Percentiles rank a stretch among this genome's conserved stretches.
Conservation (phyloP, 2,888 invertebrate species). For the Zaprionus lineosus region DNA sequence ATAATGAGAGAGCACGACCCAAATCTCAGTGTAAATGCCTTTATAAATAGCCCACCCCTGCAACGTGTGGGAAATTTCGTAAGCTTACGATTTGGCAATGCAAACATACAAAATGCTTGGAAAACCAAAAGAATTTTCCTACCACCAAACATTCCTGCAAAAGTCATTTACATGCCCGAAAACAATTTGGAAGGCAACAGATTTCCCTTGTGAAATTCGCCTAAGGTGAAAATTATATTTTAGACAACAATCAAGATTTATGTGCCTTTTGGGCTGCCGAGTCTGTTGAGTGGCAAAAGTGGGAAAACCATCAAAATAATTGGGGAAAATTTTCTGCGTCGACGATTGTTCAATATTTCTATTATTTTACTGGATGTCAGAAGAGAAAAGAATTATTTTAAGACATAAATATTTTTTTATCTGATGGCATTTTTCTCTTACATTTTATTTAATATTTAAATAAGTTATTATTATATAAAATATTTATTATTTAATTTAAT, state of each 20-base stretch:
- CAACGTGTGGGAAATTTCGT: slow-evolving; percentile 66
- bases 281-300: slow-evolving; percentile 22
- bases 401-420: no score
- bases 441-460: no score
- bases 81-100: slow-evolving; percentile 58
- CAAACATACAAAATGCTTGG: slow-evolving; percentile 39
- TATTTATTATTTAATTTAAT: no score
- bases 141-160: slow-evolving; percentile 32
- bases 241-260: slow-evolving; percentile 35
- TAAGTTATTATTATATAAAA: no score
- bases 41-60: slow-evolving; percentile 47
- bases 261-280: slow-evolving; percentile 15
- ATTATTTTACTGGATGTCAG: no score
- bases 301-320: slow-evolving; percentile 39
- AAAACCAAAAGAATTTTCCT: slow-evolving; percentile 45
- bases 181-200: no score
- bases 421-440: no score
- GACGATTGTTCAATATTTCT: no score
- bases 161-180: no score
- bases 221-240: slow-evolving; percentile 30
- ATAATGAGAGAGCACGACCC: slow-evolving; percentile 19
- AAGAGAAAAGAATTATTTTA: no score
- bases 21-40: slow-evolving; percentile 50
- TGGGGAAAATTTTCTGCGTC: slow-evolving; percentile 30
- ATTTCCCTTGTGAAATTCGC: slow-evolving; percentile 40